phyloP scores from a whole-genome alignment of 2,888 invertebrate species.

The Elmis aenea region DNA sequence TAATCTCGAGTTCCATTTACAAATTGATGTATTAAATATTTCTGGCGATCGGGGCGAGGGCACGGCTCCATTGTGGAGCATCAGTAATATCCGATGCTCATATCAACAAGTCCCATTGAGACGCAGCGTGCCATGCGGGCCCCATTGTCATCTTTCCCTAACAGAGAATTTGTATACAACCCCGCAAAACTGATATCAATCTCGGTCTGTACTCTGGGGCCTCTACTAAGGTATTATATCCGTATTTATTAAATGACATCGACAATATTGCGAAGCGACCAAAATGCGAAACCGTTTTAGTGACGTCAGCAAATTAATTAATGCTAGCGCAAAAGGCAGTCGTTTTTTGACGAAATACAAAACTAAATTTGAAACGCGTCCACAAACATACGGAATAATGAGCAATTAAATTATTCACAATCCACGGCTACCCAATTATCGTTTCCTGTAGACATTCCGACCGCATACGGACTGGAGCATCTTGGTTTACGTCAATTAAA shows the following conservation, averaged over 20 bases:
- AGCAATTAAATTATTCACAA: conserved; percentile 44
- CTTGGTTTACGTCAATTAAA: conserved; percentile 10
- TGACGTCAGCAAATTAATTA: no score
- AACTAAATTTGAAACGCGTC: conserved; percentile 22
- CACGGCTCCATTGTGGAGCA: conserved; percentile 22
- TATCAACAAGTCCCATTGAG: conserved; percentile 46
- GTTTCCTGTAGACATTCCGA: conserved; percentile 23
- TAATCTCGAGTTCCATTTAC: conserved; percentile 31
- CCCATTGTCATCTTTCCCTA: conserved; percentile 36
- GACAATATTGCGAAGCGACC: no score
- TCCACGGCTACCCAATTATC: conserved; percentile 43
- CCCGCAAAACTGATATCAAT: conserved; percentile 24
- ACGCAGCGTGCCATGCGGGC: conserved; percentile 38
- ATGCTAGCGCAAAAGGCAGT: no score
- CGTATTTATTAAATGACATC: conserved; percentile 18
- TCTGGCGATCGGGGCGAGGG: conserved; percentile 25
- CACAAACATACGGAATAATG: conserved; percentile 39
- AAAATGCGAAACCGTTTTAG: no score
- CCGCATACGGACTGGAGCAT: conserved; percentile 11
- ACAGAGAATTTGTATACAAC: conserved; percentile 40
- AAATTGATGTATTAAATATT: conserved; percentile 43
- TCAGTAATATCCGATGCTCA: conserved; percentile 39
- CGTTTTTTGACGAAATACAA: conserved; percentile 18
- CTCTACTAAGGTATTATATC: conserved; percentile 14
- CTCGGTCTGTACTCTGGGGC: no score